Conservation (phyloP, 2,888 invertebrate species). For the Drosophila kuntzei region DNA sequence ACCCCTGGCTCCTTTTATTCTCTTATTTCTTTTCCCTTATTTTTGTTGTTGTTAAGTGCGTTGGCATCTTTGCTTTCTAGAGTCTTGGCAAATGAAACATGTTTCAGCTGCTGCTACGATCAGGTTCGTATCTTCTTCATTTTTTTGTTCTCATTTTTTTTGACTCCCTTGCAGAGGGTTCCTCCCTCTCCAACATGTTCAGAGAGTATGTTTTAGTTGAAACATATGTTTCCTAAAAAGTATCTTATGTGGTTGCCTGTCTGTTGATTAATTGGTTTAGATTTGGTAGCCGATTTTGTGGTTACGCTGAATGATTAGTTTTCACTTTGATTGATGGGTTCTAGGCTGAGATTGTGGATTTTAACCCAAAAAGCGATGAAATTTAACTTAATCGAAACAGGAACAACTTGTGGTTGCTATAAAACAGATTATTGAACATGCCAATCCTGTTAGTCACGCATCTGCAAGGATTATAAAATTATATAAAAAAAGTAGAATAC, state of each 20-base stretch:
- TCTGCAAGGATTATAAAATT: neutral
- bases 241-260: slow-evolving; percentile 20
- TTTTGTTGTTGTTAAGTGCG: slow-evolving; percentile 53
- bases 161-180: slow-evolving; percentile 32
- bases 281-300: slow-evolving; percentile 57
- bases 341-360: slow-evolving; percentile 34
- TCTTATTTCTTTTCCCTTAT: slow-evolving; percentile 23
- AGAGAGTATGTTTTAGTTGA: slow-evolving; percentile 48
- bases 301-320: slow-evolving; percentile 43
- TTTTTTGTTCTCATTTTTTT: slow-evolving; percentile 14
- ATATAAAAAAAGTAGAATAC: neutral
- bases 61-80: slow-evolving; percentile 75
- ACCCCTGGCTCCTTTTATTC: slow-evolving; percentile 45
- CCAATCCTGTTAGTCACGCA: neutral
- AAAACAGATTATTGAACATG: neutral
- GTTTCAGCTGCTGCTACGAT: slow-evolving; percentile 74
- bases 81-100: slow-evolving; percentile 60
- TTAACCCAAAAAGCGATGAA: neutral
- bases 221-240: slow-evolving; percentile 70
- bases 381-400: neutral
- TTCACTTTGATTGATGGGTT: slow-evolving; percentile 32
- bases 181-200: neutral
- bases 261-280: slow-evolving; percentile 75
- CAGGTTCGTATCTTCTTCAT: slow-evolving; percentile 54
- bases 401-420: slow-evolving; percentile 1